Conservation (phyloP, 1,140 invertebrate species). For the Eupristina koningsbergeri region DNA sequence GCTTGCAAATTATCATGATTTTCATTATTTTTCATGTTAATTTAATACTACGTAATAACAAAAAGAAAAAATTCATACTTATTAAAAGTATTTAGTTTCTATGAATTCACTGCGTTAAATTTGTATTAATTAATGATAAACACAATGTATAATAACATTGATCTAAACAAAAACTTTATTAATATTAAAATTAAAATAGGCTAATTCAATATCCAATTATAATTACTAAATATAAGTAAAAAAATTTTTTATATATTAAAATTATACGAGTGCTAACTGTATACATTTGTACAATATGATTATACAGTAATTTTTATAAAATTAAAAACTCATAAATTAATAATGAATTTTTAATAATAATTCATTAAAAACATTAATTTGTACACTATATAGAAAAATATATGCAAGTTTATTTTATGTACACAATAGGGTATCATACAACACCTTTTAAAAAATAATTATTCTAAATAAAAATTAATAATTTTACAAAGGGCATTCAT, state of each 20-base stretch:
- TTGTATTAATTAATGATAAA: no score
- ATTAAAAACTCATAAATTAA: constrained; percentile 3
- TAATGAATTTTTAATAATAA: constrained; percentile 23
- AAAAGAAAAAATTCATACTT: neutral
- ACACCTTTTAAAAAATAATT: constrained; percentile 20
- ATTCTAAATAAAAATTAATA: constrained; percentile 25
- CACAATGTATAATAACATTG: no score
- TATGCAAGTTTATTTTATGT: constrained; percentile 49
- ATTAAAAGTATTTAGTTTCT: no score
- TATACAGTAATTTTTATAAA: neutral
- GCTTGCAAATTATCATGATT: neutral
- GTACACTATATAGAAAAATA: constrained; percentile 12
- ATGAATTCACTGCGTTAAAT: no score
- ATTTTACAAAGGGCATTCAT: neutral
- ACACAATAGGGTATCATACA: constrained; percentile 36
- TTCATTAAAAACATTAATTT: constrained; percentile 27
- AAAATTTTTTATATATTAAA: no score
- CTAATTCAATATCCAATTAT: no score
- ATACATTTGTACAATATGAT: neutral
- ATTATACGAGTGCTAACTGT: no score
- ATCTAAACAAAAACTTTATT: no score
- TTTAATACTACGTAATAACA: neutral
- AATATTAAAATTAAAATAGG: no score
- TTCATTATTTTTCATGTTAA: no score
- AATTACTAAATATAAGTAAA: no score